Evolutionary conservation across 1,140 invertebrate genomes (phyloP), one percentile per base, ranked within the genome.

Genomic region (Stratiolaelaps scimitus): DNA sequence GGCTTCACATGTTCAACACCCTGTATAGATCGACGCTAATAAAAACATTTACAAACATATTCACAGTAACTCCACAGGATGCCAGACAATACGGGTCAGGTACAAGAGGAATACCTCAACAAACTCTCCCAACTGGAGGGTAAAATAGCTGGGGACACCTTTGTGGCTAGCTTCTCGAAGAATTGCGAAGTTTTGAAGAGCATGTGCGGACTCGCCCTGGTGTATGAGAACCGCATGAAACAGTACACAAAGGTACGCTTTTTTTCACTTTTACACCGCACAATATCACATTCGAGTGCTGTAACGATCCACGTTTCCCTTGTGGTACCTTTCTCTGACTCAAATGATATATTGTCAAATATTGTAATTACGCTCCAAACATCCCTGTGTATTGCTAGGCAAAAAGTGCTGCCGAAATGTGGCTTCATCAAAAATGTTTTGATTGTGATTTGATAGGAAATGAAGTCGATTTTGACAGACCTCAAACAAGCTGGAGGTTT

Each of bases 11-110:
- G 10, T 40, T 40, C 34, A 40, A 4, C 5, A 40, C 34, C 10
- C 5, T 40, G n/a, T 40, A 6, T 40, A 10, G 4, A 40, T 40
- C 34, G 34, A n/a, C 34, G 10, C 34, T 40, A 10, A 40, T 40
- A 40, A 40, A 40, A 40, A 48, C 5, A 6, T 48, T 20, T 15
- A 15, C 23, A n/a, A n/a, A n/a, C 17, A 17, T 23, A 17, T 60
- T 20, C 26, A 48, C 34, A 40, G 34, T 10, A 40, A 40, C 19
- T 48, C 47, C 47, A 48, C 53, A 48, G 47, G 53, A 60, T 60
- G 53, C 53, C 53, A 23, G 53, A 60, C 53, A 60, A 26, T 23
- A 60, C 53, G 53, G 53, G 53, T 60, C 53, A 60, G 34, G 53
- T 60, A 19, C 53, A 60, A 23, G 53, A 60, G 53, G 53, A 60